Evolutionary conservation across 2,113 vertebrate genomes (phyloP), one percentile per base, ranked within the genome.

Genomic region (Galemys pyrenaicus): DNA sequence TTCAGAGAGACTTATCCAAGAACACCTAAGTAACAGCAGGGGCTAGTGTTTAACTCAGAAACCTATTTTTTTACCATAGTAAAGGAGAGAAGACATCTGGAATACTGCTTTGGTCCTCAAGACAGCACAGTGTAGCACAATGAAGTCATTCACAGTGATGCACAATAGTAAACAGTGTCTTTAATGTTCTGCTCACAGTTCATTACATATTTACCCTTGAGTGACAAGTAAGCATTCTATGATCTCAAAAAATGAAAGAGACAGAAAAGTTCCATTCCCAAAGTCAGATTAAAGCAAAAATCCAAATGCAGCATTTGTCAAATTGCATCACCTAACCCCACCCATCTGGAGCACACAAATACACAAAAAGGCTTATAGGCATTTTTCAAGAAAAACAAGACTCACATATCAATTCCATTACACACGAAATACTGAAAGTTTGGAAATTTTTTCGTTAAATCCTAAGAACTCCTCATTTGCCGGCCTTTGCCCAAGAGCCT

Each of bases 251-350:
- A 70, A 19, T 58, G 30, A 30, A 94, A n/a, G 30, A 94, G 28
- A 88, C 35, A 78, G 51, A 79, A 51, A 92, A 94, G 5, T 60
- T 62, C 78, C 78, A 91, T 89, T 28, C 60, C 64, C 56, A 81
- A 62, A 89, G 67, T 79, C 65, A 91, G 89, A 83, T 94, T 67
- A 86, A 93, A 92, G 58, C 46, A 71, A 70, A 88, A 86, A 84
- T 78, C 46, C 89, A 74, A 91, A 92, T 32, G 30, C 19, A 26
- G 64, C n/a, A 58, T 60, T 84, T 74, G 65, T 1, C 73, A 41
- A 70, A 19, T 19, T 56, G 3, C 10, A 41, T 28, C 28, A 60
- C 22, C 41, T 37, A 26, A 12, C 6, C 26, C 35, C 9, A 26
- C 22, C 51, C 30, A 26, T 39, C n/a, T 28, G 15, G 24, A 6